phyloP scores from a whole-genome alignment of 2,113 vertebrate species.

The Amphiprion percula region DNA sequence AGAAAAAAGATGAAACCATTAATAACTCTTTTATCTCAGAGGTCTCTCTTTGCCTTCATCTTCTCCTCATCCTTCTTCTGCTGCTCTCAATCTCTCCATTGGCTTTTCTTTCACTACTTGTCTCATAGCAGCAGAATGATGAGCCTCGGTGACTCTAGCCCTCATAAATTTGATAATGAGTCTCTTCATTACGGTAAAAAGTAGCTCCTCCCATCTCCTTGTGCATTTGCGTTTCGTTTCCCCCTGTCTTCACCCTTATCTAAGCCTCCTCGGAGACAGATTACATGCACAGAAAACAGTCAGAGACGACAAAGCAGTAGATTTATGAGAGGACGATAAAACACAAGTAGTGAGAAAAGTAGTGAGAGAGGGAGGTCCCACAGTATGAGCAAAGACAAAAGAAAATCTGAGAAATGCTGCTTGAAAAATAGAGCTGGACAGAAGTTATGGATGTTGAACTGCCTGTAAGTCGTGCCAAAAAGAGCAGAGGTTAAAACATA shows the following conservation, averaged over 20 bases:
- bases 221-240: conserved; percentile 11
- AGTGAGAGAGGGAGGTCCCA: neutral
- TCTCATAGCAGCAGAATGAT: conserved; percentile 76
- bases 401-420: too few relatives aligned
- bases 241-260: conserved; percentile 62
- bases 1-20: conserved; percentile 69
- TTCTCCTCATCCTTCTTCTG: conserved; percentile 57
- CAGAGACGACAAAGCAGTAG: neutral
- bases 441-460: too few relatives aligned
- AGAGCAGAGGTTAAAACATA: too few relatives aligned
- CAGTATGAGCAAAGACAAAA: neutral
- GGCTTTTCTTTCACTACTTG: conserved; percentile 75
- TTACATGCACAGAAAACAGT: conserved; percentile 20
- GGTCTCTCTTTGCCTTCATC: conserved; percentile 59
- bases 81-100: conserved; percentile 38
- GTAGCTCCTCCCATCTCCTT: conserved; percentile 12
- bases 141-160: conserved; percentile 62
- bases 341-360: neutral
- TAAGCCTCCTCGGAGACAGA: conserved; percentile 34
- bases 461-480: too few relatives aligned
- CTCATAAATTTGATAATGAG: conserved; percentile 74
- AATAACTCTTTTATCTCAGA: conserved; percentile 73
- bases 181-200: conserved; percentile 61
- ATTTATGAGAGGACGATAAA: conserved; percentile 28
- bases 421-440: too few relatives aligned